These are phyloP conservation scores for Pseudomyrmex gracilis DNA, from an alignment of 1,140 invertebrate species.

Conservation along the genomic window DNA sequence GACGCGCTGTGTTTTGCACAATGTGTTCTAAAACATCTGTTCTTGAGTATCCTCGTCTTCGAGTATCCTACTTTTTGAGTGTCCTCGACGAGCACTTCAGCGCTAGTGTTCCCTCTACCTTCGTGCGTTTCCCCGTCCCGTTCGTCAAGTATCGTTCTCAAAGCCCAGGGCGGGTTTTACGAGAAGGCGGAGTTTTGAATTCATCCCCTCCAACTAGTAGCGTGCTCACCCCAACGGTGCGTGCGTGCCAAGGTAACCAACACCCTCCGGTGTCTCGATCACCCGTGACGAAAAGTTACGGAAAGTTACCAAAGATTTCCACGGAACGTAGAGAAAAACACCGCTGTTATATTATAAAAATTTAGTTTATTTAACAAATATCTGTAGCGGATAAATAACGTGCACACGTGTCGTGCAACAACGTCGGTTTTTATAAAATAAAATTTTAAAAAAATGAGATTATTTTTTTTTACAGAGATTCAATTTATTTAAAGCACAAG, in stretches of 20 bases:
- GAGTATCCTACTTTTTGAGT: constrained; percentile 81
- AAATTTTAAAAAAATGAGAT: not conserved
- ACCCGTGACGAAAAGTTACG: not conserved
- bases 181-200: constrained; percentile 70
- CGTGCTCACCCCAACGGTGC: not conserved
- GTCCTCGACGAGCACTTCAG: constrained; percentile 85
- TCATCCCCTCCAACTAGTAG: constrained; percentile 57
- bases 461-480: too few species aligned
- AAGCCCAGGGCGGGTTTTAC: constrained; percentile 80
- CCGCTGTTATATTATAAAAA: not conserved
- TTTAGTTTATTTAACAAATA: not conserved
- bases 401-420: too few species aligned
- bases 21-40: too few species aligned
- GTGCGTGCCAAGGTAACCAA: not conserved
- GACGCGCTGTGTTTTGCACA: too few species aligned
- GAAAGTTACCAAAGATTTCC: too few species aligned
- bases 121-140: constrained; percentile 72
- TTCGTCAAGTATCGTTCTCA: constrained; percentile 80
- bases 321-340: not conserved
- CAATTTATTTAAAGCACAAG: not conserved
- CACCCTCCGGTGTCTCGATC: constrained; percentile 24
- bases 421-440: too few species aligned
- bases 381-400: not conserved
- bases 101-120: constrained; percentile 83
- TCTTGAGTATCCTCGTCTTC: too few species aligned